Conservation (phyloP, 2,888 invertebrate species). For the Clusia tigrina region DNA sequence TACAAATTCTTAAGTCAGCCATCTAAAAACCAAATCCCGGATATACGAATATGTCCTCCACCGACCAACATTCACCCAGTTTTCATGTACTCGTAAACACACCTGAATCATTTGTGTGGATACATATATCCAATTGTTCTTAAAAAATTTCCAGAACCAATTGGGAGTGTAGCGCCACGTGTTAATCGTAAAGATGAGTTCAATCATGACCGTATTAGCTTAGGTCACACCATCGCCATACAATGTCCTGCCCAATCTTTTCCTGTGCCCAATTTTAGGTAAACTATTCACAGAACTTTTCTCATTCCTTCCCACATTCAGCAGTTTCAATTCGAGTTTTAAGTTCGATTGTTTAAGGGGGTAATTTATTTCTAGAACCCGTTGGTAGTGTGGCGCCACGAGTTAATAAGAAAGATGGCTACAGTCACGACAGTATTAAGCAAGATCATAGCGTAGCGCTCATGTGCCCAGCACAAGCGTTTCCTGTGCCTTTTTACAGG, state of each 20-base stretch:
- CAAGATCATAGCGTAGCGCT: conserved; percentile 66
- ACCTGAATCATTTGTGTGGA: too few relatives aligned
- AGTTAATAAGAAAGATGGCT: conserved; percentile 74
- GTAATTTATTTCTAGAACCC: conserved; percentile 56
- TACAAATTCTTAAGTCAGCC: too few relatives aligned
- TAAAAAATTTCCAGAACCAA: conserved; percentile 61
- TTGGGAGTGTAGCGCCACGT: conserved; percentile 68
- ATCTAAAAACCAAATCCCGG: too few relatives aligned
- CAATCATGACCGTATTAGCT: conserved; percentile 54
- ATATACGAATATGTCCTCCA: too few relatives aligned
- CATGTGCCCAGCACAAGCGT: conserved; percentile 73
- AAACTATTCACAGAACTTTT: conserved; percentile 37
- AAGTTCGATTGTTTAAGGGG: neutral
- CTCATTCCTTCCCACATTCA: conserved; percentile 36
- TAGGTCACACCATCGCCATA: conserved; percentile 67
- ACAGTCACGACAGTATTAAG: conserved; percentile 71
- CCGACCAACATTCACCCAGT: conserved; percentile 17
- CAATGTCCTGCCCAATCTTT: conserved; percentile 79
- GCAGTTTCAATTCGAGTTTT: conserved; percentile 4
- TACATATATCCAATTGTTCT: too few relatives aligned
- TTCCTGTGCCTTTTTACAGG: conserved; percentile 68
- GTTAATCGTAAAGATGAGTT: conserved; percentile 66
- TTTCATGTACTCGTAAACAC: neutral
- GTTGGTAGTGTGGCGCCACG: conserved; percentile 68
- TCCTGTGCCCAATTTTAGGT: conserved; percentile 71